phyloP scores from a whole-genome alignment of 1,140 invertebrate genomes.

The Teleopsis dalmanni region DNA sequence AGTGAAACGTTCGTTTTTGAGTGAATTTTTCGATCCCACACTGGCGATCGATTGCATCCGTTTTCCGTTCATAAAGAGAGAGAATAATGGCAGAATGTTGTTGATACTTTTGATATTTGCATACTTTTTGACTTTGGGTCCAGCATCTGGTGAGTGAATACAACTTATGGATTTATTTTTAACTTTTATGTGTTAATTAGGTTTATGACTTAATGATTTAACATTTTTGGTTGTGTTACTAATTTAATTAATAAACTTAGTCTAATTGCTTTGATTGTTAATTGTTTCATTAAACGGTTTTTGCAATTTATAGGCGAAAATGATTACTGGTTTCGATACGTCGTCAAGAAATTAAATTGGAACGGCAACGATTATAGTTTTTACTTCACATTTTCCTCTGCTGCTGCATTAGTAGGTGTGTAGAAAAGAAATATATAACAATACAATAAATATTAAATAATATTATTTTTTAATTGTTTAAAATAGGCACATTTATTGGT shows the following conservation, averaged over 20 bases:
- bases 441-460: too few species aligned
- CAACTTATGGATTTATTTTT: neutral
- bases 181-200: neutral
- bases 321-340: slow-evolving; percentile 38
- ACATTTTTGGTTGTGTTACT: too few species aligned
- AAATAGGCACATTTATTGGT: slow-evolving; percentile 36
- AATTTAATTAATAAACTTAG: neutral
- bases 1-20: slow-evolving; percentile 15
- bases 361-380: slow-evolving; percentile 38
- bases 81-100: slow-evolving; percentile 29
- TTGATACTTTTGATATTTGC: slow-evolving; percentile 31
- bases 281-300: neutral
- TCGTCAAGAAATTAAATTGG: slow-evolving; percentile 37
- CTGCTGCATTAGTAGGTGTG: slow-evolving; percentile 18
- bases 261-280: neutral
- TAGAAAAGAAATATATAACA: too few species aligned
- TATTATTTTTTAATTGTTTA: neutral
- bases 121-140: slow-evolving; percentile 36
- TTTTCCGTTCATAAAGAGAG: slow-evolving; percentile 31
- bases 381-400: slow-evolving; percentile 28
- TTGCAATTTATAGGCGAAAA: slow-evolving; percentile 26
- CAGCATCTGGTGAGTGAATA: slow-evolving; percentile 16
- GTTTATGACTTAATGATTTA: too few species aligned
- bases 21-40: slow-evolving; percentile 40
- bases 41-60: slow-evolving; percentile 32